Percentiles rank a stretch among this genome's conserved stretches.
Conservation (phyloP, 2,113 vertebrate species). For the Candoia aspera region DNA sequence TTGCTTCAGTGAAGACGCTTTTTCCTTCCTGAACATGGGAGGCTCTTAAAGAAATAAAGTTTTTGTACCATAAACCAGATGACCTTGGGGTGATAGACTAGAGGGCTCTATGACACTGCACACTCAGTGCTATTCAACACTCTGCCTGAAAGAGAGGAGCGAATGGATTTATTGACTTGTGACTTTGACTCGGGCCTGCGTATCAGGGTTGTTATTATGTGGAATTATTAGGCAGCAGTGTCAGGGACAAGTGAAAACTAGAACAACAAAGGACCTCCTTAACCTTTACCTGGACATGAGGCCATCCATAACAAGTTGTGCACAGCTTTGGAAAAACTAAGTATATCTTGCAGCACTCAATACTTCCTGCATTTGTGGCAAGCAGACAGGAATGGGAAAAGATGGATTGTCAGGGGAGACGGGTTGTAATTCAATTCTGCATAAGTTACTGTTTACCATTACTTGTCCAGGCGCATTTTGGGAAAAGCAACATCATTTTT, state of each 20-base stretch:
- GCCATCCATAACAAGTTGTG: constrained; percentile 79
- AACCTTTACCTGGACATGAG: constrained; percentile 81
- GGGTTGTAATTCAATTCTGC: constrained; percentile 74
- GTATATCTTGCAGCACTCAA: constrained; percentile 67
- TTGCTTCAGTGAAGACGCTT: not conserved
- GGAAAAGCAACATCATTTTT: constrained; percentile 68
- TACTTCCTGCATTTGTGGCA: constrained; percentile 68
- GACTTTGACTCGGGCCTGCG: constrained; percentile 86
- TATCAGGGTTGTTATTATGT: constrained; percentile 91
- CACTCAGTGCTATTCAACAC: constrained; percentile 80
- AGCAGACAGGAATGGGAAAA: constrained; percentile 71
- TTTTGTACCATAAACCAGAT: constrained; percentile 74
- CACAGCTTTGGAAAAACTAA: constrained; percentile 69
- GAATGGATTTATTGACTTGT: constrained; percentile 96
- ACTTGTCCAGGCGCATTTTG: constrained; percentile 61
- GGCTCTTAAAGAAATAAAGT: constrained; percentile 69
- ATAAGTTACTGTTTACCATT: constrained; percentile 75
- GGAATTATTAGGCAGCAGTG: constrained; percentile 92
- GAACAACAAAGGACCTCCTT: constrained; percentile 83
- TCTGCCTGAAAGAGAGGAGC: constrained; percentile 81
- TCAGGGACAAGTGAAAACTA: constrained; percentile 89
- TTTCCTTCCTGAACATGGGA: constrained; percentile 41
- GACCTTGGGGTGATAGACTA: constrained; percentile 94
- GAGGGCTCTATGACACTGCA: constrained; percentile 79
- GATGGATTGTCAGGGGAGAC: constrained; percentile 65